These are phyloP conservation scores for Tortricodes alternella DNA, from an alignment of 2,888 invertebrate genomes.

Conservation along the genomic window DNA sequence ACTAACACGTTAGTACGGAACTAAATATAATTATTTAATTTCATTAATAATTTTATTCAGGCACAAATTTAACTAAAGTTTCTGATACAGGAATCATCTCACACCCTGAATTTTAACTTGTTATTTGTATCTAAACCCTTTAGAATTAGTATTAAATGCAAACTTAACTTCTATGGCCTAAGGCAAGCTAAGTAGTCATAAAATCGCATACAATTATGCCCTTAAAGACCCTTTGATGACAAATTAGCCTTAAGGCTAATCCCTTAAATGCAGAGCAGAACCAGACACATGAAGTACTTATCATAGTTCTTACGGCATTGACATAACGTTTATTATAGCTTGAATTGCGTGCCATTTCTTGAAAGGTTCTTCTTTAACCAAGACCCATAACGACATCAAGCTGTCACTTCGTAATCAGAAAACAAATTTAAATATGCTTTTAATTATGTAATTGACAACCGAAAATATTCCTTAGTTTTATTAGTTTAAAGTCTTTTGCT, in stretches of 20 bases:
- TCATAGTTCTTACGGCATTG: too few species aligned
- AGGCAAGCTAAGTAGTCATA: neutral
- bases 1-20: too few species aligned
- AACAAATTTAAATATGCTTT: neutral
- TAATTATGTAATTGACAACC: neutral
- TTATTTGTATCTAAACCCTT: neutral
- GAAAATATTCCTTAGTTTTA: neutral
- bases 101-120: too few species aligned
- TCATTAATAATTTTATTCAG: too few species aligned
- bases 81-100: too few species aligned
- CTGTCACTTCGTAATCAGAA: constrained; percentile 23
- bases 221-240: constrained; percentile 39
- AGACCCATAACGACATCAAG: constrained; percentile 28
- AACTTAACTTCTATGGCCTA: neutral
- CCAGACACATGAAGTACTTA: too few species aligned
- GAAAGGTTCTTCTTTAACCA: too few species aligned
- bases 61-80: too few species aligned
- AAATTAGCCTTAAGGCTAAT: constrained; percentile 37
- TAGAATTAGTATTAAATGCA: neutral
- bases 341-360: too few species aligned
- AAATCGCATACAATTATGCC: constrained; percentile 36
- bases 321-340: too few species aligned
- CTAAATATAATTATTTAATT: too few species aligned
- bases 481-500: neutral
- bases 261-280: constrained; percentile 30